Evolutionary conservation across 1,140 invertebrate genomes (phyloP), one percentile per base, ranked within the genome.

Genomic region (Pogonognathellus flavescens): DNA sequence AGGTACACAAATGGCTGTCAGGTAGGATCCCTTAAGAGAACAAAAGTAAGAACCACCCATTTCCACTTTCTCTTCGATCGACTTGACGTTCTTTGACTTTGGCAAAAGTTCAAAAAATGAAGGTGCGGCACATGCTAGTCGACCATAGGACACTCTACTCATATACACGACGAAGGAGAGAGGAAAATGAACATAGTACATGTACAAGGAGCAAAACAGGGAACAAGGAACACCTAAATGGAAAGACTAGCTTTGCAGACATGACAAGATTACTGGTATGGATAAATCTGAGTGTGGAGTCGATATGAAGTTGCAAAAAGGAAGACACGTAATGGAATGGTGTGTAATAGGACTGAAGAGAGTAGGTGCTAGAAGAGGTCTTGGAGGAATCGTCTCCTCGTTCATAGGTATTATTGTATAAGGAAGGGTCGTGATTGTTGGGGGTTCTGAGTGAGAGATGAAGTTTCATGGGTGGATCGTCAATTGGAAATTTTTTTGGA

Each of bases 41-140:
- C 82, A 66, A 66, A 83, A 70, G 59, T 52, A 70, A 83, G 59
- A 83, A 66, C 60, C 60, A 84, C 83, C 66, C 83, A 84, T 84
- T 84, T 80, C 70, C 83, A 76, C 82, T 83, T 83, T 83, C 83
- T 76, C 83, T 84, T 84, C 66, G 83, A 84, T 84, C 83, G 83
- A 84, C 66, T 84, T 84, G 83, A 84, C 83, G 41, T 84, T 70
- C 50, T 62, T 70, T 84, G 59, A 50, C 70, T 80, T 80, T 84
- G 83, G 83, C 83, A 84, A 70, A 53, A 25, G 66, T 80, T 84
- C 83, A 84, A 83, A 83, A 83, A 83, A 76, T 76, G 70, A 76
- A 76, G 70, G 70, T 76, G 70, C 70, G 70, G 70, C 70, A 76
- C 70, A 76, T 76, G 70, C 14, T 76, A 76, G 70, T 14, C 31